A percentile compares a stretch with the other conserved stretches of the same genome.
Conservation (phyloP, 2,797 vertebrate species). For the Phoxinus dragarum region DNA sequence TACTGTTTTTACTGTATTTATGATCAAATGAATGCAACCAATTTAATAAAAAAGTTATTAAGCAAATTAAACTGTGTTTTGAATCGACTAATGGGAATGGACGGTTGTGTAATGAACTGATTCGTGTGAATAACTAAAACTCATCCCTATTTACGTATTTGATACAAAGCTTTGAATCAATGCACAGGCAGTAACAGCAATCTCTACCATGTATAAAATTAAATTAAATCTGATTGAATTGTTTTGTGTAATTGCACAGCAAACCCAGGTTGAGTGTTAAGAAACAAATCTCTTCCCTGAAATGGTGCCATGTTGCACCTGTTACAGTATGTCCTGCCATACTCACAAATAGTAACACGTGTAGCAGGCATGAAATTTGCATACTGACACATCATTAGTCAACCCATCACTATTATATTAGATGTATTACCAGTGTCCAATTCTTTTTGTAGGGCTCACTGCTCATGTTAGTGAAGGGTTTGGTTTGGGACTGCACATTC, state of each 20-base stretch:
- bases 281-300: neutral
- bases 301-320: neutral
- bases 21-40: neutral
- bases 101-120: neutral
- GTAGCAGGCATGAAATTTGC: neutral
- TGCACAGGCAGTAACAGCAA: no score
- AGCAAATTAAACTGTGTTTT: neutral
- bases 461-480: neutral
- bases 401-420: neutral
- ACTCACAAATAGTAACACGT: neutral
- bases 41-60: neutral
- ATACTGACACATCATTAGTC: neutral
- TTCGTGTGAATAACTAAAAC: neutral
- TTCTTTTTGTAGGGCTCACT: neutral
- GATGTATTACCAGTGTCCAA: neutral
- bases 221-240: neutral
- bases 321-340: neutral
- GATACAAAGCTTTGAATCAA: neutral
- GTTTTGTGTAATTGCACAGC: neutral
- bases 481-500: neutral
- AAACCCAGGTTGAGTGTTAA: neutral
- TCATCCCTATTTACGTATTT: neutral
- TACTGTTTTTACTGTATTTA: neutral
- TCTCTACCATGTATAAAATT: neutral
- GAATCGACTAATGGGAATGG: neutral